These are phyloP conservation scores for Meliscaeva auricollis DNA, from an alignment of 2,888 invertebrate species.

Conservation along the genomic window DNA sequence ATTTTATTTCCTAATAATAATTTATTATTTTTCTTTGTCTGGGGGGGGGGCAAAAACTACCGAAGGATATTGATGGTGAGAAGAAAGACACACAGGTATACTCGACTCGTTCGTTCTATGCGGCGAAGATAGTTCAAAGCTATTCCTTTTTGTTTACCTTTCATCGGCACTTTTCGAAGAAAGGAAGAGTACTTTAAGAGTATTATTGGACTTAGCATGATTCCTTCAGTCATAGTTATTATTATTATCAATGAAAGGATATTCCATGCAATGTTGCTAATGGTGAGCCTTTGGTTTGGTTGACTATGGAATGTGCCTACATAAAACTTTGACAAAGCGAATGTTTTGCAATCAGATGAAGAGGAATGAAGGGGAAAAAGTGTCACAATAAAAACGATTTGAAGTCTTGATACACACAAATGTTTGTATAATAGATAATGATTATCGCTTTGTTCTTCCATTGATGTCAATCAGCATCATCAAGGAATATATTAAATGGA, in stretches of 20 bases:
- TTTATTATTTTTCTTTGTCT: constrained; percentile 67
- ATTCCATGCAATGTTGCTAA: constrained; percentile 51
- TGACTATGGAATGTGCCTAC: too few species aligned
- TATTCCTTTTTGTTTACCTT: constrained; percentile 65
- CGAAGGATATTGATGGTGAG: neutral
- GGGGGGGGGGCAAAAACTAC: neutral
- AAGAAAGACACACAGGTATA: constrained; percentile 24
- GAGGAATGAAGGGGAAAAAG: too few species aligned
- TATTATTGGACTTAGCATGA: constrained; percentile 12
- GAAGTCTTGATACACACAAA: too few species aligned
- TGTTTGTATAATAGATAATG: too few species aligned
- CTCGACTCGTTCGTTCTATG: too few species aligned
- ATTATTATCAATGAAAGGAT: constrained; percentile 61
- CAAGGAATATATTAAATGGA: too few species aligned
- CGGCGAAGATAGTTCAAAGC: constrained; percentile 65
- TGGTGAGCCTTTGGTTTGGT: neutral
- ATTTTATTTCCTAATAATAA: constrained; percentile 74
- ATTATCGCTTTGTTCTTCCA: too few species aligned
- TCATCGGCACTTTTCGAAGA: constrained; percentile 47
- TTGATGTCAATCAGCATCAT: too few species aligned
- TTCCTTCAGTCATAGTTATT: constrained; percentile 56
- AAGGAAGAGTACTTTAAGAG: neutral
- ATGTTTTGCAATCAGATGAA: too few species aligned
- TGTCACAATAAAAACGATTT: too few species aligned
- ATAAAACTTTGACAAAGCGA: too few species aligned